Base-by-base conservation (phyloP, 2,797 vertebrate genomes). In the Rhabdomys pumilio region DNA sequence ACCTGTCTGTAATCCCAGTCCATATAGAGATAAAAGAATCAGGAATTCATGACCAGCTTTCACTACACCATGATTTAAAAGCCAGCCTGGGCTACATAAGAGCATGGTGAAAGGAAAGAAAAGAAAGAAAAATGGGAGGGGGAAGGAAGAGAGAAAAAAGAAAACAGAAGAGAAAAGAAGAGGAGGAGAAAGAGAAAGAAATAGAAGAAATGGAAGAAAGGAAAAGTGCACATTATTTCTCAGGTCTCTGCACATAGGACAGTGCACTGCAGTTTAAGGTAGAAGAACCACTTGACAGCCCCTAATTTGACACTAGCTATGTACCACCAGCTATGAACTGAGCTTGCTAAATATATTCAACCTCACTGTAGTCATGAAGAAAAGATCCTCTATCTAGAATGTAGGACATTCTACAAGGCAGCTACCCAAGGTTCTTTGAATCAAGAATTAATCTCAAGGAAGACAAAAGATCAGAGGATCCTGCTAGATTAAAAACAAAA, bases 281-380 rank as follows among this genome's bases (percentile, higher is more conserved):
- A 29, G 57, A 9, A 92, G 24, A 67, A 75, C 13, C 44, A 31
- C 0, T 3, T 72, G 31, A 76, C 0, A 29, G 12, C 3, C 63
- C 26, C 80, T 53, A 17, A 38, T 72, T 26, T 94, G 59, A 92
- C 73, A 31, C 55, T 20, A 89, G 41, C 17, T 63, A 80, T 7
- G 20, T 75, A 89, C n/a, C 1, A 87, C 14, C 22, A 50, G 44
- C 80, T 67, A 93, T 57, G 24, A 97, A 80, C 26, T n/a, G n/a
- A 14, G 84, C 79, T 84, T 84, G 69, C 83, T 95, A 86, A 92
- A 92, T 87, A 84, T 87, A 90, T 55, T 75, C 91, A 91, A 55
- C 53, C 84, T 80, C 47, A 89, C 77, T 65, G 34, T 31, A 83
- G 86, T 65, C 38, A 65, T 31, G 22, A 89, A 34, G 73, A 80